Evolutionary conservation across 2,797 vertebrate genomes (phyloP).

Genomic region (Ammospiza maritima): DNA sequence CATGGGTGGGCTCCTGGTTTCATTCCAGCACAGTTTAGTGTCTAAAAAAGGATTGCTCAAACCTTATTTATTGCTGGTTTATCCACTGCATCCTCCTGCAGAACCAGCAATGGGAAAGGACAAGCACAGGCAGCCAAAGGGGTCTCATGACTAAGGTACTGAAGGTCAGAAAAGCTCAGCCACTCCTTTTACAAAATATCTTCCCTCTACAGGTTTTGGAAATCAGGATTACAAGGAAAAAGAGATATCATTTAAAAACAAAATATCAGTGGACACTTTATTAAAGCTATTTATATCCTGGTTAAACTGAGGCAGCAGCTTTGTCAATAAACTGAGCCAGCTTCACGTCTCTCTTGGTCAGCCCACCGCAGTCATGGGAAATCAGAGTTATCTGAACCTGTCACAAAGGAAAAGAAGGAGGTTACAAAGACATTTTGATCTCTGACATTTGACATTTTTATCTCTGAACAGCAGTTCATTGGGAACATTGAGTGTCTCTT

Average conservation of each 20-base stretch:
- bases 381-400: conserved; percentile 95
- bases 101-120: not conserved
- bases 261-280: not conserved
- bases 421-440: not conserved
- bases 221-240: not conserved
- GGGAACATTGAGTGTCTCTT: not conserved
- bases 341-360: conserved; percentile 90
- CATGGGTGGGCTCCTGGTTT: not conserved
- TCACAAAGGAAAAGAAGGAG: conserved; percentile 13
- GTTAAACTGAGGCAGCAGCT: conserved; percentile 74
- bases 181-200: not conserved
- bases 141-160: not conserved
- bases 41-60: not conserved
- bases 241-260: not conserved
- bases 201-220: not conserved
- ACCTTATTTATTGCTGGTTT: not conserved
- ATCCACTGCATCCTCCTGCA: not conserved
- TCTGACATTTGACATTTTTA: not conserved
- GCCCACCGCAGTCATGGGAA: conserved; percentile 89
- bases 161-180: not conserved
- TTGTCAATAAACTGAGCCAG: conserved; percentile 95
- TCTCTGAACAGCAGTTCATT: not conserved
- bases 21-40: not conserved
- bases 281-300: not conserved
- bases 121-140: not conserved